A percentile compares a stretch with the other conserved stretches of the same genome.
Conservation (phyloP, 2,888 invertebrate genomes). For the Lycocerus yunnanus region DNA sequence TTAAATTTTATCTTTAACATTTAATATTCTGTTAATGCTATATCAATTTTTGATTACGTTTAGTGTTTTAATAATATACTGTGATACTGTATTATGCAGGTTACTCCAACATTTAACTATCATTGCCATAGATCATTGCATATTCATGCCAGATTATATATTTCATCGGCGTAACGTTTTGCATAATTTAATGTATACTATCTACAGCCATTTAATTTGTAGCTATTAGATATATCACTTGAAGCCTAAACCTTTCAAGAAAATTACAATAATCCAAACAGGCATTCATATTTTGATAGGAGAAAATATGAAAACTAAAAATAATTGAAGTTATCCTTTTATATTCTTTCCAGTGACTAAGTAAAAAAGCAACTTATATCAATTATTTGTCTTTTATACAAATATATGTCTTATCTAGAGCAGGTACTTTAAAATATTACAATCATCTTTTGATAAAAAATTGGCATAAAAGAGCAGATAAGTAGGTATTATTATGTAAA, state of each 20-base stretch:
- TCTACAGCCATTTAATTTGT: neutral
- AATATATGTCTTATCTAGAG: neutral
- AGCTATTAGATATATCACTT: neutral
- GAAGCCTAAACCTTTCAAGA: neutral
- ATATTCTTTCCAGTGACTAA: neutral
- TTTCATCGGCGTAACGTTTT: neutral
- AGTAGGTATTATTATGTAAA: too few species aligned
- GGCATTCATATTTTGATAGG: neutral
- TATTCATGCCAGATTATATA: neutral
- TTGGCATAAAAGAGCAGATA: too few species aligned
- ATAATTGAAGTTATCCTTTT: neutral
- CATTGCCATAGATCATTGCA: neutral
- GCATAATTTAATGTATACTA: neutral
- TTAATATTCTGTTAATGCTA: neutral
- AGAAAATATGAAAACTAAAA: neutral
- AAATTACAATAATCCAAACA: neutral
- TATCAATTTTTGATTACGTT: neutral
- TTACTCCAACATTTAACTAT: neutral
- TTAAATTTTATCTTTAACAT: neutral
- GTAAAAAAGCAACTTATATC: neutral
- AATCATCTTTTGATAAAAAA: too few species aligned
- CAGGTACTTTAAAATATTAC: neutral
- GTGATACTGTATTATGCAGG: neutral
- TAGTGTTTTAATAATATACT: neutral
- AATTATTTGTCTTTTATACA: neutral